A percentile compares a stretch with the other conserved stretches of the same genome.
Conservation (phyloP, 2,888 invertebrate species). For the Operophtera brumata region DNA sequence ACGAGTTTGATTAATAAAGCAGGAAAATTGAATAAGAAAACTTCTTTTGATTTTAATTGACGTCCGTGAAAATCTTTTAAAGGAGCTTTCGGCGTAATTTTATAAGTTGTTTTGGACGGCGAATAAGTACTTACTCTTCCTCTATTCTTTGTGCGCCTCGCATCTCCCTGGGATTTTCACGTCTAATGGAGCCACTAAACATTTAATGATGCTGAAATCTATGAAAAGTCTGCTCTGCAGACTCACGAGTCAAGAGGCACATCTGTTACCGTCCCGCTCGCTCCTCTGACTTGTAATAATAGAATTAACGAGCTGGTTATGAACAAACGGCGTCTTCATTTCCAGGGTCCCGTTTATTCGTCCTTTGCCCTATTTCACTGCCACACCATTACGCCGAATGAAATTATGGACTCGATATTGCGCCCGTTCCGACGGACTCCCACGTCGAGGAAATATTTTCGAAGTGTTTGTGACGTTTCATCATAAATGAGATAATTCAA, state of each 20-base stretch:
- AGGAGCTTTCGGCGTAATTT: conserved; percentile 15
- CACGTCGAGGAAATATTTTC: conserved; percentile 59
- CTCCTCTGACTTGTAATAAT: conserved; percentile 77
- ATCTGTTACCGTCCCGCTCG: conserved; percentile 74
- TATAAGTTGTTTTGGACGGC: conserved; percentile 14
- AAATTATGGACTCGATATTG: conserved; percentile 72
- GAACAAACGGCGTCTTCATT: conserved; percentile 80
- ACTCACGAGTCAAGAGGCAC: conserved; percentile 66
- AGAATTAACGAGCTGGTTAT: conserved; percentile 80
- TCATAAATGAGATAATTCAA: conserved; percentile 36
- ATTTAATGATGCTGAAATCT: conserved; percentile 51
- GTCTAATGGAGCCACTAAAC: conserved; percentile 46
- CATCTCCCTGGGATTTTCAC: conserved; percentile 41
- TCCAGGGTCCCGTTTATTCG: conserved; percentile 71
- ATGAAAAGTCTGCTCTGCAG: conserved; percentile 49
- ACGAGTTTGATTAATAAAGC: background rate
- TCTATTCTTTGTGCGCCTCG: conserved; percentile 26
- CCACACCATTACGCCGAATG: conserved; percentile 74
- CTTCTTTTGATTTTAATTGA: conserved; percentile 13
- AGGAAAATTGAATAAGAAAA: background rate
- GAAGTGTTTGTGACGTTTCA: conserved; percentile 56
- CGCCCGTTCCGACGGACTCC: conserved; percentile 59
- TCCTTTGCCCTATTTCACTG: conserved; percentile 75
- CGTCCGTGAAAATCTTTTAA: conserved; percentile 14
- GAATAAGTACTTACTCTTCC: conserved; percentile 12